Conservation (phyloP, 1,140 invertebrate species). For the Drosophila varians region DNA sequence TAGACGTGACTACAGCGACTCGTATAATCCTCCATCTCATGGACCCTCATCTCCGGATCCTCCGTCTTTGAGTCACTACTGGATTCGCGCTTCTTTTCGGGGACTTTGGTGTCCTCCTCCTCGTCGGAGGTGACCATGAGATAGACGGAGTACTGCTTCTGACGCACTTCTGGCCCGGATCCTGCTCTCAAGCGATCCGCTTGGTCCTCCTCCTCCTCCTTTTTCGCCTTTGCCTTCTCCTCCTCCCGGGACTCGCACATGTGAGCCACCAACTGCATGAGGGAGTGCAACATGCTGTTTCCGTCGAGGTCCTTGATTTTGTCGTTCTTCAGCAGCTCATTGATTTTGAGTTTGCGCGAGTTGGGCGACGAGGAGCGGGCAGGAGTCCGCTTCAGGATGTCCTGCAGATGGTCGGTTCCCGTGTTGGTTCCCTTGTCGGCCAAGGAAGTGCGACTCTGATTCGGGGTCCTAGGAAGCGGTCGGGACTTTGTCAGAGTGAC, state of each 20-base stretch:
- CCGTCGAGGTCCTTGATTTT: conserved; percentile 9
- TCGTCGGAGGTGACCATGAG: conserved; percentile 51
- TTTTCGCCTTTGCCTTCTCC: background rate
- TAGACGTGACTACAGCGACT: conserved; percentile 3
- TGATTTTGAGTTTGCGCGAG: conserved; percentile 32
- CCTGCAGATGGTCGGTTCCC: background rate
- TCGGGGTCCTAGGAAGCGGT: background rate
- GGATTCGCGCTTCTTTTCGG: background rate
- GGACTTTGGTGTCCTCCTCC: background rate
- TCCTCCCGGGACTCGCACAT: conserved; percentile 22
- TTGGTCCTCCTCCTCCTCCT: background rate
- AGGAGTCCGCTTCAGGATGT: background rate
- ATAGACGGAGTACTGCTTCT: conserved; percentile 53
- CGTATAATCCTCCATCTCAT: background rate
- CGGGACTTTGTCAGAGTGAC: background rate
- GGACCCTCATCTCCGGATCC: background rate
- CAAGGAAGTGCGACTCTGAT: background rate
- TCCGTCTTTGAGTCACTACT: background rate
- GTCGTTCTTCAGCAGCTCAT: conserved; percentile 25
- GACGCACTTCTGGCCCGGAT: conserved; percentile 12
- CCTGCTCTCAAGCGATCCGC: conserved; percentile 20
- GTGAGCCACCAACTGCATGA: conserved; percentile 42
- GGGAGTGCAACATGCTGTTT: conserved; percentile 27
- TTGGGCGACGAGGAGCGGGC: background rate
- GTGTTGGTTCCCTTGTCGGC: conserved; percentile 21